Evolutionary conservation across 2,888 invertebrate species (phyloP).

Genomic region (Caenorhabditis sp.): DNA sequence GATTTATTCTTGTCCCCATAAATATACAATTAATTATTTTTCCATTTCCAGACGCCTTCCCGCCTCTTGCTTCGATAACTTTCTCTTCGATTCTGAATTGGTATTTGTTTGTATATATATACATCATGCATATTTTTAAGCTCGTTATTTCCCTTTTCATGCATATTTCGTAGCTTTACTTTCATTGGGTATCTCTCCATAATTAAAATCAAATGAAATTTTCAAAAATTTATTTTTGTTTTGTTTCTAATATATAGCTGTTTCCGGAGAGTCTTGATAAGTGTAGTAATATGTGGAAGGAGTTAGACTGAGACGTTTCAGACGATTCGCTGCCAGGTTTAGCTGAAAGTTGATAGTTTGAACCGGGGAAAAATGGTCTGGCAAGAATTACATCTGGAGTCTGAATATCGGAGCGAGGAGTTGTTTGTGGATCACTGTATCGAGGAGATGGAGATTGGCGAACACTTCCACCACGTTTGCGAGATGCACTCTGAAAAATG

Average conservation of each 20-base stretch:
- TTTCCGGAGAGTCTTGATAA: conserved; percentile 38
- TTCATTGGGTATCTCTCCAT: neutral
- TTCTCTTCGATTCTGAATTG: neutral
- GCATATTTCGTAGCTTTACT: neutral
- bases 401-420: neutral
- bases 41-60: conserved; percentile 8
- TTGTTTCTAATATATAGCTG: conserved; percentile 29
- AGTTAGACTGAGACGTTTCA: conserved; percentile 18
- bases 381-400: neutral
- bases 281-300: conserved; percentile 2
- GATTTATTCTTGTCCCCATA: conserved; percentile 14
- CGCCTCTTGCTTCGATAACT: conserved; percentile 8
- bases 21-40: neutral
- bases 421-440: neutral
- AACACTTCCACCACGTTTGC: conserved; percentile 11
- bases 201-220: conserved; percentile 5
- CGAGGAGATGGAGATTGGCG: conserved; percentile 17
- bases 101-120: neutral
- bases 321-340: conserved; percentile 38
- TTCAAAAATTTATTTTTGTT: neutral
- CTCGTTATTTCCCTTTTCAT: neutral
- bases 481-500: neutral
- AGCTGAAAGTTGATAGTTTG: conserved; percentile 19
- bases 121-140: neutral
- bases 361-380: too few relatives aligned